Evolutionary conservation across 2,113 vertebrate species (phyloP).

Genomic region (Myxocyprinus asiaticus): DNA sequence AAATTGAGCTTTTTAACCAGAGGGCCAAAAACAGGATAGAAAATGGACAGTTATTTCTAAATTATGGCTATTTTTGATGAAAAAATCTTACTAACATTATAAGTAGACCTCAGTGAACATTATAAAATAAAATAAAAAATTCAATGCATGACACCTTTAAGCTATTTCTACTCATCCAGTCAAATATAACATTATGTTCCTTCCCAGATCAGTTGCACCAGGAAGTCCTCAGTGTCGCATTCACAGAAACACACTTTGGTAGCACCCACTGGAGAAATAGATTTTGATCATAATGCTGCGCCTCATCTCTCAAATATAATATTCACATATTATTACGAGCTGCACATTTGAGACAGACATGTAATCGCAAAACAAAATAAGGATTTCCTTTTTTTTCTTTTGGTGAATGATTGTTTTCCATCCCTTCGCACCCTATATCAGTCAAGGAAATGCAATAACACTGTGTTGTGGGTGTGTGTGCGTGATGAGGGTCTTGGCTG

Average conservation of each 20-base stretch:
- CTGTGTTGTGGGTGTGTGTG: background rate
- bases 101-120: no score
- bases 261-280: slow-evolving; percentile 31
- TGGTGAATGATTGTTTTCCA: slow-evolving; percentile 31
- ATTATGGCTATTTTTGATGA: no score
- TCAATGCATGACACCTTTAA: background rate
- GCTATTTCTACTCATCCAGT: slow-evolving; percentile 30
- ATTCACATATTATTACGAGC: slow-evolving; percentile 41
- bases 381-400: background rate
- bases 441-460: slow-evolving; percentile 32
- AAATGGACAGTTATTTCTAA: no score
- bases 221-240: slow-evolving; percentile 35
- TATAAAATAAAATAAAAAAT: no score
- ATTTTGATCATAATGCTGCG: slow-evolving; percentile 37
- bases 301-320: background rate
- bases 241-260: slow-evolving; percentile 39
- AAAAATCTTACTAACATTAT: no score
- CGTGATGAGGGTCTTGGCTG: background rate
- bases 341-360: slow-evolving; percentile 23
- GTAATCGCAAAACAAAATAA: slow-evolving; percentile 38
- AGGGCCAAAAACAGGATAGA: no score
- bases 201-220: slow-evolving; percentile 29
- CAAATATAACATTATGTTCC: slow-evolving; percentile 21
- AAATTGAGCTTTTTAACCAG: no score
- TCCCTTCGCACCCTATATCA: slow-evolving; percentile 20